phyloP scores from a whole-genome alignment of 2,888 invertebrate species.

The Thera obeliscata region DNA sequence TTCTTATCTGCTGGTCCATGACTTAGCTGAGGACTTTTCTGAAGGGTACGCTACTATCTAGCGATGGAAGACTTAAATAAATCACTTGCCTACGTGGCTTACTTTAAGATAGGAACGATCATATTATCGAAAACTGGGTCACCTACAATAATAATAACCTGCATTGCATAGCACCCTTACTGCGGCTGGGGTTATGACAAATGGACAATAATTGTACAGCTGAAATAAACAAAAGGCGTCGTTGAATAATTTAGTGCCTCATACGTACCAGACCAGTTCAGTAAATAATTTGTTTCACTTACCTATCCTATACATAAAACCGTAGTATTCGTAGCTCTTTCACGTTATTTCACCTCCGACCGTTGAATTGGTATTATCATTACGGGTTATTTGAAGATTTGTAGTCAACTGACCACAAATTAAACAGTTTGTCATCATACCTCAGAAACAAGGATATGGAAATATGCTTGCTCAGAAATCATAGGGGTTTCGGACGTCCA shows the following conservation, averaged over 20 bases:
- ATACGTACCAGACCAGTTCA: neutral
- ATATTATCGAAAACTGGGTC: neutral
- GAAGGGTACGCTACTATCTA: too few species aligned
- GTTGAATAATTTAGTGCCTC: constrained; percentile 11
- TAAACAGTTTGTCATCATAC: neutral
- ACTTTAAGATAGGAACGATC: neutral
- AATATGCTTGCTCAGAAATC: neutral
- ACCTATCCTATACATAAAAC: constrained; percentile 7
- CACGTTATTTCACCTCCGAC: constrained; percentile 6
- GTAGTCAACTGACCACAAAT: neutral
- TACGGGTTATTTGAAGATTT: neutral
- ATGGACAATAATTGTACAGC: constrained; percentile 9
- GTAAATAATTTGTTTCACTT: constrained; percentile 8
- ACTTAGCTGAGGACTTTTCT: neutral
- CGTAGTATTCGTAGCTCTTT: constrained; percentile 1
- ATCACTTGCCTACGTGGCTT: neutral
- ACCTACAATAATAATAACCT: neutral
- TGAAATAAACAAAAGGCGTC: constrained; percentile 2
- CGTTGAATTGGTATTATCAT: neutral
- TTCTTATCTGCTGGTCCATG: neutral
- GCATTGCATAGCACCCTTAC: neutral
- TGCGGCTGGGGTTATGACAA: constrained; percentile 5
- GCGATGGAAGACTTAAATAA: neutral
- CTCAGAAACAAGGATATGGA: too few species aligned
- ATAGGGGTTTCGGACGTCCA: neutral